Evolutionary conservation across 2,113 vertebrate genomes (phyloP).

Genomic region (Ammodytes marinus): DNA sequence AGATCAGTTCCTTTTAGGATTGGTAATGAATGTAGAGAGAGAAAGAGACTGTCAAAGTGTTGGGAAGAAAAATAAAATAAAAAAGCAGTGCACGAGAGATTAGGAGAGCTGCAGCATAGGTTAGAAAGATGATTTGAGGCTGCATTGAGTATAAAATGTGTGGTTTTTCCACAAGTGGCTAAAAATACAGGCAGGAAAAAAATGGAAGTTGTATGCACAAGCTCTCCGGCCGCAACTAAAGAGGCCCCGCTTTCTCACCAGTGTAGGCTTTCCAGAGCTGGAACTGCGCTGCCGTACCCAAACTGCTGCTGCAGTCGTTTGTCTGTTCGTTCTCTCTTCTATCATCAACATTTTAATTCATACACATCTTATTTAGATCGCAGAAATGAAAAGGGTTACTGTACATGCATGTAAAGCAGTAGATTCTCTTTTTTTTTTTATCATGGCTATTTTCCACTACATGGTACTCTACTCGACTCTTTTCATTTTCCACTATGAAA

Average conservation of each 20-base stretch:
- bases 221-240: not conserved
- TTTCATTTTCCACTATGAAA: too few species aligned
- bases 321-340: slow-evolving; percentile 6
- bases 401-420: not conserved
- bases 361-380: not conserved
- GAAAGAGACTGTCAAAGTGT: not conserved
- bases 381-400: not conserved
- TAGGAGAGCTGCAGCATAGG: not conserved
- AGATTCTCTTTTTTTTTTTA: not conserved
- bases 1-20: slow-evolving; percentile 7
- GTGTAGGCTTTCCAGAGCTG: slow-evolving; percentile 73
- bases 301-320: slow-evolving; percentile 27
- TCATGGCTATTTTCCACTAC: not conserved
- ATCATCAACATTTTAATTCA: not conserved
- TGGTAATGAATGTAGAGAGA: not conserved
- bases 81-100: not conserved
- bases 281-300: slow-evolving; percentile 39
- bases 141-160: slow-evolving; percentile 7
- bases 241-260: slow-evolving; percentile 65
- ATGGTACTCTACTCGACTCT: too few species aligned
- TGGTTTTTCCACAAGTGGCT: slow-evolving; percentile 28
- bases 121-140: not conserved
- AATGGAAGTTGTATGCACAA: slow-evolving; percentile 22
- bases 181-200: slow-evolving; percentile 65
- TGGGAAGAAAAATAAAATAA: not conserved